Percentiles rank a stretch among this genome's conserved stretches.
Conservation (phyloP, 1,140 invertebrate genomes). For the Drosophila littoralis region DNA sequence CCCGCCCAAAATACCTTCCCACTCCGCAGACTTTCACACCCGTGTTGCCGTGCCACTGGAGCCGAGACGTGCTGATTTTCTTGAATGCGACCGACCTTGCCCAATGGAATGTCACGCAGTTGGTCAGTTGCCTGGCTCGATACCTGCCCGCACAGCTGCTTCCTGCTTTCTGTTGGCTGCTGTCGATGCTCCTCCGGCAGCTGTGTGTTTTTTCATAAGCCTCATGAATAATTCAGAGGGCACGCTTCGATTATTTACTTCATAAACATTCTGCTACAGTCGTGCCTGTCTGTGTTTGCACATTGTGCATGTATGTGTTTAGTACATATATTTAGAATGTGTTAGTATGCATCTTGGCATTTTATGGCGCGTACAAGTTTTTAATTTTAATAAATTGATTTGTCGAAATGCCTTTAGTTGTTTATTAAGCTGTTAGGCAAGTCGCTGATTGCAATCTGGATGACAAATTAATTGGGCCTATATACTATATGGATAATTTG, state of each 20-base stretch:
- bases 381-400: conserved; percentile 76
- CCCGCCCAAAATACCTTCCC: neutral
- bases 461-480: conserved; percentile 52
- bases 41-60: neutral
- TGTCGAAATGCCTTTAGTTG: conserved; percentile 17
- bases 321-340: neutral
- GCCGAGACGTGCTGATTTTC: conserved; percentile 37
- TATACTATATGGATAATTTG: conserved; percentile 39
- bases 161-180: conserved; percentile 33
- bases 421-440: conserved; percentile 9
- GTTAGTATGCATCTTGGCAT: conserved; percentile 23
- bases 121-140: conserved; percentile 29
- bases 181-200: conserved; percentile 20
- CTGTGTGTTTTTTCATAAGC: conserved; percentile 68
- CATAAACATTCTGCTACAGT: conserved; percentile 65
- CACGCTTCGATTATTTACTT: conserved; percentile 82
- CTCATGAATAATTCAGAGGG: conserved; percentile 77
- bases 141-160: conserved; percentile 35
- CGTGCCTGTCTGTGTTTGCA: conserved; percentile 6
- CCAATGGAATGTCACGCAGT: conserved; percentile 68
- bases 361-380: conserved; percentile 57
- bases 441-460: conserved; percentile 33
- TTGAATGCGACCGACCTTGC: conserved; percentile 38
- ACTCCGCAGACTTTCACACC: neutral
- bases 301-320: neutral